Percentiles rank a stretch among this genome's conserved stretches.
Conservation (phyloP, 2,797 vertebrate species). For the Hypotaenidia okinawae region DNA sequence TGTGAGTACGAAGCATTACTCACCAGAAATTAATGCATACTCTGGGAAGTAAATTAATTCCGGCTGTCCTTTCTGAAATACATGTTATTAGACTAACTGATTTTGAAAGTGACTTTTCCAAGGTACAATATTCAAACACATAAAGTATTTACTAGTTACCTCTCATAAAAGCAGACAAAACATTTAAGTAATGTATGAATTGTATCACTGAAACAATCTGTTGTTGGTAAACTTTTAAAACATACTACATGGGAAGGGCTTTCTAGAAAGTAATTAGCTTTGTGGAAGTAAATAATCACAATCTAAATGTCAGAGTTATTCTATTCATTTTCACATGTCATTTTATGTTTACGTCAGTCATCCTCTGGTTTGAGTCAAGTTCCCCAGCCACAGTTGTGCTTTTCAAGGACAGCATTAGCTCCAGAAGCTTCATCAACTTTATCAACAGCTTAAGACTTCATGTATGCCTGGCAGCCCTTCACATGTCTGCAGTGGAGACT, state of each 20-base stretch:
- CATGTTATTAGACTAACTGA: not conserved
- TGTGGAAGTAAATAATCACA: not conserved
- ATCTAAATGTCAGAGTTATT: not conserved
- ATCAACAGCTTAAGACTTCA: not conserved
- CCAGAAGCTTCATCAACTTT: not conserved
- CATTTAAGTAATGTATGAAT: not conserved
- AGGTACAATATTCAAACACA: not conserved
- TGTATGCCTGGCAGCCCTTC: not conserved
- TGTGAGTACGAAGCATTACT: not conserved
- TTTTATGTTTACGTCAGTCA: not conserved
- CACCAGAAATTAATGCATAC: not conserved
- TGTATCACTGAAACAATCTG: not conserved
- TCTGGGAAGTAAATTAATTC: not conserved
- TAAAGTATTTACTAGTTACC: not conserved
- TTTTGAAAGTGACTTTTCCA: not conserved
- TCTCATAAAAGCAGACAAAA: not conserved
- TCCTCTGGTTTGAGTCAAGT: no score
- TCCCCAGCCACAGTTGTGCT: accelerated
- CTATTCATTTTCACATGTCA: not conserved
- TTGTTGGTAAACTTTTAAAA: not conserved
- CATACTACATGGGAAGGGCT: not conserved
- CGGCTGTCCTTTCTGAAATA: not conserved
- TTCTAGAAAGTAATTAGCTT: not conserved
- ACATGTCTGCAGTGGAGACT: accelerated
- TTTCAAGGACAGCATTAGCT: not conserved